Evolutionary conservation across 1,140 invertebrate genomes (phyloP).

Genomic region (Heliconius hermathena): DNA sequence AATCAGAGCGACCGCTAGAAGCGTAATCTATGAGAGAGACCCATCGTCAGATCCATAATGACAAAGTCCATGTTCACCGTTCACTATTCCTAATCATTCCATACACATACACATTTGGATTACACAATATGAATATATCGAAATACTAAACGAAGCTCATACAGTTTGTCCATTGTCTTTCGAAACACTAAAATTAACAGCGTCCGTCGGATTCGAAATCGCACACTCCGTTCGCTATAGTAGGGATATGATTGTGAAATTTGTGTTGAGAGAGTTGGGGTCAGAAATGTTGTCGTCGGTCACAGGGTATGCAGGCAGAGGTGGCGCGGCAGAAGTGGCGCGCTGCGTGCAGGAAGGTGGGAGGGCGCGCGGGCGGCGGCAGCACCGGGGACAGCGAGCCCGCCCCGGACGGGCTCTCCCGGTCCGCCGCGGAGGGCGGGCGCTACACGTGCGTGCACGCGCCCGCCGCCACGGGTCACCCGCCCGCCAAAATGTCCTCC

Average conservation of each 20-base stretch:
- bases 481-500: conserved; percentile 84
- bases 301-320: conserved; percentile 58
- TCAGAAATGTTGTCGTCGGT: conserved; percentile 61
- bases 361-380: conserved; percentile 55
- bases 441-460: conserved; percentile 81
- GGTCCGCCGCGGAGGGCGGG: conserved; percentile 69
- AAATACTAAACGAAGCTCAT: conserved; percentile 71
- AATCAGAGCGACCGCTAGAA: conserved; percentile 73
- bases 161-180: conserved; percentile 48
- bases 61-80: conserved; percentile 27
- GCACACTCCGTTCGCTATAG: conserved; percentile 61
- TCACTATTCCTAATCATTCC: conserved; percentile 28
- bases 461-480: conserved; percentile 84
- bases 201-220: conserved; percentile 52
- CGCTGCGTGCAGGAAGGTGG: conserved; percentile 63
- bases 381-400: conserved; percentile 69
- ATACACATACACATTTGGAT: conserved; percentile 41
- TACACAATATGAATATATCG: conserved; percentile 50
- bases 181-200: conserved; percentile 36
- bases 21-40: conserved; percentile 65
- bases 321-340: conserved; percentile 62
- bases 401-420: conserved; percentile 57
- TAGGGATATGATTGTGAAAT: conserved; percentile 64
- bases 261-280: conserved; percentile 56
- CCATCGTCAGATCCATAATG: conserved; percentile 36